These are phyloP conservation scores for Phyllotreta striolata DNA, from an alignment of 2,888 invertebrate species.

Conservation along the genomic window DNA sequence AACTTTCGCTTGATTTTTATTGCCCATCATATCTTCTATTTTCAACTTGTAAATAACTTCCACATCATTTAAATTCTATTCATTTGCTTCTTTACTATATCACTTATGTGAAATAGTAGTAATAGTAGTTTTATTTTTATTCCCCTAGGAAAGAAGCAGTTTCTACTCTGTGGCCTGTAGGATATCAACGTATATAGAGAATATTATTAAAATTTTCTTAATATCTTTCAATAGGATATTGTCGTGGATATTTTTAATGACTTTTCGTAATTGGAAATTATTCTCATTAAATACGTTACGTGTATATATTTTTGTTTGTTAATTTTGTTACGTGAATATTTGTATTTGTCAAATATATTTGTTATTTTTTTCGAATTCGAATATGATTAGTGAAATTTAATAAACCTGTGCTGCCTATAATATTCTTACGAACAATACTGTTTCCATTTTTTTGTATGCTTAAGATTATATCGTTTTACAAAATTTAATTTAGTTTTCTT, in stretches of 20 bases:
- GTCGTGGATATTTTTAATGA: conserved; percentile 1
- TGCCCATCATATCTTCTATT: background rate
- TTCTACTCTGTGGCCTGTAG: background rate
- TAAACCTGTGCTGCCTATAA: too few relatives aligned
- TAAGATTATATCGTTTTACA: too few relatives aligned
- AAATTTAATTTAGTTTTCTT: background rate
- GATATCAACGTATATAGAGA: conserved; percentile 13
- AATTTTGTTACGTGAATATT: too few relatives aligned
- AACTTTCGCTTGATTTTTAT: background rate
- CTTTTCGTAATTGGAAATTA: background rate
- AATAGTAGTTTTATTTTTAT: conserved; percentile 3
- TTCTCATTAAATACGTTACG: background rate
- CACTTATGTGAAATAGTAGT: background rate
- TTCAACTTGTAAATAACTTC: conserved; percentile 1
- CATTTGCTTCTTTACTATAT: background rate
- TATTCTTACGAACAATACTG: too few relatives aligned
- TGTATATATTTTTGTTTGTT: too few relatives aligned
- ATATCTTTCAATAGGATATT: background rate
- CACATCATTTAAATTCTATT: background rate
- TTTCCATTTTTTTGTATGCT: too few relatives aligned
- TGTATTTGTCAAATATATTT: too few relatives aligned
- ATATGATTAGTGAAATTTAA: too few relatives aligned
- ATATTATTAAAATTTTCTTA: background rate
- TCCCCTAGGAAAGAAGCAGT: conserved; percentile 11
- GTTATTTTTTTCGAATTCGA: too few relatives aligned